Conservation (phyloP, 1,140 invertebrate genomes). For the Archegozetes longisetosus region DNA sequence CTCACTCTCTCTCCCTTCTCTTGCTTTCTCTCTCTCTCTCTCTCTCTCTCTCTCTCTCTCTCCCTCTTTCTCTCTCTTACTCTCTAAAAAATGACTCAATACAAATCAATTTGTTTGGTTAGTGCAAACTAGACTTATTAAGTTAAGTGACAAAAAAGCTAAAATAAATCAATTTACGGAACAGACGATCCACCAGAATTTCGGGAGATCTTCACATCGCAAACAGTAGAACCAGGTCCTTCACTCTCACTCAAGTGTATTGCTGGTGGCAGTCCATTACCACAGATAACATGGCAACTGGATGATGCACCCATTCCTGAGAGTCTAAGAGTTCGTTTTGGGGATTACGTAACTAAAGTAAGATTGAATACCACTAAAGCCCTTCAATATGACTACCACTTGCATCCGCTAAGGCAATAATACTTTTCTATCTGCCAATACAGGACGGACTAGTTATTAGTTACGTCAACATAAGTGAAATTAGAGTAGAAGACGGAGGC, state of each 20-base stretch:
- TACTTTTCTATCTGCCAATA: background rate
- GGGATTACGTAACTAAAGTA: constrained; percentile 24
- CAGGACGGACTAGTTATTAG: constrained; percentile 29
- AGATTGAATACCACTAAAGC: background rate
- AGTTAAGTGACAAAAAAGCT: too few relatives aligned
- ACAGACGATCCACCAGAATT: constrained; percentile 61
- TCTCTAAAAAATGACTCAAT: too few relatives aligned
- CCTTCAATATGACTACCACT: background rate
- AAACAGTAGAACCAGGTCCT: constrained; percentile 62
- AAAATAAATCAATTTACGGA: background rate
- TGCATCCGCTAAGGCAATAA: background rate
- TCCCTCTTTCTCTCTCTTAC: too few relatives aligned
- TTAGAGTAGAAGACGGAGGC: constrained; percentile 30
- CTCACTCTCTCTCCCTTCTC: too few relatives aligned
- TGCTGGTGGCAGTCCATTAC: constrained; percentile 60
- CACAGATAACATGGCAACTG: constrained; percentile 36
- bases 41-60: too few relatives aligned
- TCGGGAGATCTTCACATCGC: constrained; percentile 66
- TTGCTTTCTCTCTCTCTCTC: too few relatives aligned
- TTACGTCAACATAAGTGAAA: constrained; percentile 31
- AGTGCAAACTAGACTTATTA: too few relatives aligned
- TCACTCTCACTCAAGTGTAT: constrained; percentile 66
- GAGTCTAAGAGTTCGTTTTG: constrained; percentile 24
- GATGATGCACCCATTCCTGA: constrained; percentile 30
- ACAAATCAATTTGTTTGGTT: too few relatives aligned